Evolutionary conservation across 2,797 vertebrate species (phyloP), one percentile per base, ranked within the genome.

Genomic region (Holocentrus rufus): DNA sequence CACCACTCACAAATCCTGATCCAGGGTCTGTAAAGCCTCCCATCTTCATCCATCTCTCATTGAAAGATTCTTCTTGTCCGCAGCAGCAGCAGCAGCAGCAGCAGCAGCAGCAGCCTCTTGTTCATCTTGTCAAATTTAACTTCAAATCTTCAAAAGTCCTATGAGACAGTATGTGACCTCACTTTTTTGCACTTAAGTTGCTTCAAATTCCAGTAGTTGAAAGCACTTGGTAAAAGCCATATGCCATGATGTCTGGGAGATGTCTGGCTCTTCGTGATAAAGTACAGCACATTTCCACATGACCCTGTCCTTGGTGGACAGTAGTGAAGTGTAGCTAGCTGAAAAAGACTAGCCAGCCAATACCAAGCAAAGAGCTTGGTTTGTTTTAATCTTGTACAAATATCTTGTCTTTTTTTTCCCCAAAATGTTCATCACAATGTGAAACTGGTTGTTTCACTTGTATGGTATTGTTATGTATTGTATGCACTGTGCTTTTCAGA

Each of bases 1-100:
- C 7, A 94, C 91, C n/a, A 91, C 93, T 76, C 95, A 96, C 92
- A 98, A 97, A 90, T 98, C 96, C 93, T 98, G 96, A 98, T 97
- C 86, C 80, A 69, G 72, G 78, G 42, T 80, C 79, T 77, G 71
- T 23, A 9, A 65, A 69, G 6, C 11, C 53, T 18, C 47, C 54
- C 57, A 46, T 70, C 69, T 71, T 75, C 69, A 74, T 74, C 30
- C 70, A 72, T 77, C 63, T 73, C 63, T 44, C 22, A 30, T 53
- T 46, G 57, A 77, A 78, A 69, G n/a, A 54, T 57, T 72, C 46
- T 77, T 58, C 20, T 18, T 14, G 5, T 56, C 61, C 49, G 60
- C 18, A 53, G 58, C 69, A 23, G 18, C 39, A 61, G 11, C 36
- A 62, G 25, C 69, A 58, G 39, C 72, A 52, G 72, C 69, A 23